These are phyloP conservation scores for Carapus acus DNA, from an alignment of 2,797 vertebrate species.

Conservation along the genomic window DNA sequence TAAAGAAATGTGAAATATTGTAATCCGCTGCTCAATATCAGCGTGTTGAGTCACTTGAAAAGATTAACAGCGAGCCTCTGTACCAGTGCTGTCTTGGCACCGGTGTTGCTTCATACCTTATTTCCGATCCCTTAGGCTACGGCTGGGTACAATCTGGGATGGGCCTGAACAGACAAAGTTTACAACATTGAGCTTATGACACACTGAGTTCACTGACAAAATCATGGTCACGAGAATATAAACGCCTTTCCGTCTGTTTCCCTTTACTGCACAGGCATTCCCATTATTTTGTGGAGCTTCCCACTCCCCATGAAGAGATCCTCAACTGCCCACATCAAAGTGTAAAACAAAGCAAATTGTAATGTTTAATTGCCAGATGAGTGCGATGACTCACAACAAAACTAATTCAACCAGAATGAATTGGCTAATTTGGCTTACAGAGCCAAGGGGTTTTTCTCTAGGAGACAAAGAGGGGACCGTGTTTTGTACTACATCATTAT, in stretches of 20 bases:
- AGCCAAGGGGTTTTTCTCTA: conserved; percentile 32
- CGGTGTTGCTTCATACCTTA: background rate
- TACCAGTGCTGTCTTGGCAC: conserved; percentile 9
- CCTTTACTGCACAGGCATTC: conserved; percentile 5
- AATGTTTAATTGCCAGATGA: conserved; percentile 38
- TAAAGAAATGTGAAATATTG: conserved; percentile 13
- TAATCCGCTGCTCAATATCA: background rate
- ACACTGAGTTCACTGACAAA: conserved; percentile 10
- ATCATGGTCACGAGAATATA: conserved; percentile 1
- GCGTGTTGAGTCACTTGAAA: conserved; percentile 3
- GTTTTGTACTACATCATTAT: conserved; percentile 49
- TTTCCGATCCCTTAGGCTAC: conserved; percentile 9
- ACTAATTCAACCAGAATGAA: conserved; percentile 24
- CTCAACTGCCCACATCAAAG: conserved; percentile 21
- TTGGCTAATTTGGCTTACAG: conserved; percentile 40
- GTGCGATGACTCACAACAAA: conserved; percentile 23
- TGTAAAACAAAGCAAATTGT: conserved; percentile 29
- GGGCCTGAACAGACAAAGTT: background rate
- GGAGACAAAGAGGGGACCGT: conserved; percentile 36
- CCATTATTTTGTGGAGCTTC: conserved; percentile 7
- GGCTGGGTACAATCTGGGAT: background rate
- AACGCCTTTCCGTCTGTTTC: conserved; percentile 4
- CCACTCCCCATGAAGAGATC: conserved; percentile 4
- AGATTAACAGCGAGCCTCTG: background rate
- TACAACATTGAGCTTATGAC: conserved; percentile 23